Evolutionary conservation across 2,113 vertebrate genomes (phyloP).

Genomic region (Phylloscopus trochiloides): DNA sequence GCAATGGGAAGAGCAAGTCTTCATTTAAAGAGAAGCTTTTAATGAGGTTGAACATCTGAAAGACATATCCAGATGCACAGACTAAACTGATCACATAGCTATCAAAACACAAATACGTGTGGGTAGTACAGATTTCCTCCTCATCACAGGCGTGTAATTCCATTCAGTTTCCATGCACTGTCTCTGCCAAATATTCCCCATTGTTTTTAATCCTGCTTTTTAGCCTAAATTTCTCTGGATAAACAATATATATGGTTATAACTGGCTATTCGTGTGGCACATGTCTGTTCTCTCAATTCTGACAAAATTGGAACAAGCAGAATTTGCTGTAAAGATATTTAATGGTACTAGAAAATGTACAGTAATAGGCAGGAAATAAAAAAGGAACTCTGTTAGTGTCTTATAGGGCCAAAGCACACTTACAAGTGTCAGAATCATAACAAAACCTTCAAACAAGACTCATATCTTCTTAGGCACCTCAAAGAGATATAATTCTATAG

Average conservation of each 20-base stretch:
- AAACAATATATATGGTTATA: background rate
- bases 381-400: background rate
- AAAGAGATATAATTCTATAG: background rate
- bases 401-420: background rate
- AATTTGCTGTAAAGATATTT: background rate
- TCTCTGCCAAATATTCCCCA: background rate
- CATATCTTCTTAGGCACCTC: background rate
- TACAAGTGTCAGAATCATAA: background rate
- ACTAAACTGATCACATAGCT: background rate
- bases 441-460: background rate
- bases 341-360: background rate
- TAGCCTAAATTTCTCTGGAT: background rate
- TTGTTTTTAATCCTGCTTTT: background rate
- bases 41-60: constrained; percentile 34
- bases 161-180: background rate
- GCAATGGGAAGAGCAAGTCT: background rate
- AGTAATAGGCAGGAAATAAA: background rate
- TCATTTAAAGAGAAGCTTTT: constrained; percentile 23
- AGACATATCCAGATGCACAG: constrained; percentile 9
- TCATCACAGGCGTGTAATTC: background rate
- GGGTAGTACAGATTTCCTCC: background rate
- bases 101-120: constrained; percentile 4
- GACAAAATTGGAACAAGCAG: background rate
- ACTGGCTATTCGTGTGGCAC: background rate
- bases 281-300: background rate